phyloP scores from a whole-genome alignment of 2,797 vertebrate genomes.

The Tadarida brasiliensis region DNA sequence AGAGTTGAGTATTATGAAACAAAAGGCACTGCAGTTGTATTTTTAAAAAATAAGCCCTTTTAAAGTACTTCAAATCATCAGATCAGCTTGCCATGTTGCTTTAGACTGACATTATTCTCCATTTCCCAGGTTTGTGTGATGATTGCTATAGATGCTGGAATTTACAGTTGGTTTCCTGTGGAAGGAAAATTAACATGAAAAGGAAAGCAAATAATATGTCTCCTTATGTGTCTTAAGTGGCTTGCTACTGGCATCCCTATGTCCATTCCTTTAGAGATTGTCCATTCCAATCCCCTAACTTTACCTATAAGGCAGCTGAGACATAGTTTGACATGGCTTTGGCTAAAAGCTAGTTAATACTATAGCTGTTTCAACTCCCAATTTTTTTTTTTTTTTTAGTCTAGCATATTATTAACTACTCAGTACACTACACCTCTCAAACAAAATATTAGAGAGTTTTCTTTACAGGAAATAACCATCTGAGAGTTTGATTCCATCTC shows the following conservation, averaged over 20 bases:
- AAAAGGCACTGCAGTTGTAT: not conserved
- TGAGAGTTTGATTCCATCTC: not conserved
- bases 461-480: not conserved
- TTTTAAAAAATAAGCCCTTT: not conserved
- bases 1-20: not conserved
- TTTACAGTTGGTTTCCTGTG: not conserved
- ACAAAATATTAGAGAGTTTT: slow-evolving; percentile 6
- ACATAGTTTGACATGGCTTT: not conserved
- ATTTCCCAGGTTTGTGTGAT: not conserved
- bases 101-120: not conserved
- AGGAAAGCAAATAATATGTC: not conserved
- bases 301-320: not conserved
- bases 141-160: not conserved
- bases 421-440: not conserved
- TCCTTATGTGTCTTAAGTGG: not conserved
- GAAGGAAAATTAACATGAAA: slow-evolving; percentile 31
- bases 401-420: not conserved
- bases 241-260: not conserved
- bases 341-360: not conserved
- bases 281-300: not conserved
- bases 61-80: not conserved
- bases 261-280: not conserved
- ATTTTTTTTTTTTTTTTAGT: not conserved
- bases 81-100: not conserved
- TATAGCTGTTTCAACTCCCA: not conserved